Evolutionary conservation across 2,888 invertebrate species (phyloP).

Genomic region (Lochmaea crataegi): DNA sequence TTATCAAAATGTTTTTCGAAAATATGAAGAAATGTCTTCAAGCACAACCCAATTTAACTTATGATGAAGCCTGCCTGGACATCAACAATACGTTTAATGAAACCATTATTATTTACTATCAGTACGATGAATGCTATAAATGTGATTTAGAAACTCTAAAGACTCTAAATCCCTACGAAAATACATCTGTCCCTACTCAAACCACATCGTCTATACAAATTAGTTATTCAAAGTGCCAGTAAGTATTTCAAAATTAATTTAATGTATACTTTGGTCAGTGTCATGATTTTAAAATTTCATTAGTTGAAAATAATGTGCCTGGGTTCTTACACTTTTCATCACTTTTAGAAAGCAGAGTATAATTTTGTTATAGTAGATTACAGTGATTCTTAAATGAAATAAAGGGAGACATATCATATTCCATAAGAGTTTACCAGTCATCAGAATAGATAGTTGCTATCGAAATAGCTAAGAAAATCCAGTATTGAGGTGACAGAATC

Average conservation of each 20-base stretch:
- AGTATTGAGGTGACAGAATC: too few species aligned
- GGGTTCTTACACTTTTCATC: too few species aligned
- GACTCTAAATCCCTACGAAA: constrained; percentile 49
- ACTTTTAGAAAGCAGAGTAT: too few species aligned
- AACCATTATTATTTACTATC: constrained; percentile 56
- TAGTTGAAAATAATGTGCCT: too few species aligned
- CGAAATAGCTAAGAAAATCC: too few species aligned
- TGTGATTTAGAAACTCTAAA: constrained; percentile 60
- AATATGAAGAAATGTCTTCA: constrained; percentile 55
- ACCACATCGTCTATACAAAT: constrained; percentile 60
- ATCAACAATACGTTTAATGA: constrained; percentile 57
- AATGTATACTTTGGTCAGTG: not conserved
- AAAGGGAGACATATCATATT: too few species aligned
- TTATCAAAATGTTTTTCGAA: constrained; percentile 50
- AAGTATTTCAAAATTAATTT: constrained; percentile 40
- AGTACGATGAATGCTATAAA: constrained; percentile 63
- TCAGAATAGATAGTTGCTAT: too few species aligned
- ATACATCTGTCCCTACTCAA: constrained; percentile 58
- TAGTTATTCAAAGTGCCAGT: constrained; percentile 57
- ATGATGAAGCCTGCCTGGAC: constrained; percentile 64
- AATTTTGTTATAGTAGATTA: too few species aligned
- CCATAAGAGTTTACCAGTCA: too few species aligned
- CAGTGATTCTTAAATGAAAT: too few species aligned
- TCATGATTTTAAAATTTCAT: not conserved
- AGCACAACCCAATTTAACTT: constrained; percentile 53